These are phyloP conservation scores for Callinectes sapidus DNA, from an alignment of 2,888 invertebrate genomes.

Conservation along the genomic window DNA sequence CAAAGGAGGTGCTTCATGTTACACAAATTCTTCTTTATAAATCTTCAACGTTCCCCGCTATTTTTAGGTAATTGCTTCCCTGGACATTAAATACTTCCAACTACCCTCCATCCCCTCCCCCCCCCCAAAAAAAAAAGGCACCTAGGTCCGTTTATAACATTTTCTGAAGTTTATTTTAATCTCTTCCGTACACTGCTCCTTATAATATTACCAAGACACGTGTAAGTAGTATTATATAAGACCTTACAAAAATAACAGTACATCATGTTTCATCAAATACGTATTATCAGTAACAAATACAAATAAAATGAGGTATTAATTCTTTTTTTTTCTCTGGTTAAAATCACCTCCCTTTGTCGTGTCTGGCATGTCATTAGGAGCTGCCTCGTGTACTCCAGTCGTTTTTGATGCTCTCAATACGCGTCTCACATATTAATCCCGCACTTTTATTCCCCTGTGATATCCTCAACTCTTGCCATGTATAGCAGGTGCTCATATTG, in stretches of 20 bases:
- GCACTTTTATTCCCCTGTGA: background rate
- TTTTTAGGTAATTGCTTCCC: too few relatives aligned
- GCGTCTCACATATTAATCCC: background rate
- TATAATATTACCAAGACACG: too few relatives aligned
- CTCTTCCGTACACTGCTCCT: too few relatives aligned
- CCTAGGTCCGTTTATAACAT: too few relatives aligned
- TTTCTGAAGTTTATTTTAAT: too few relatives aligned
- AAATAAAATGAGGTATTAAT: too few relatives aligned
- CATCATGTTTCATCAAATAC: too few relatives aligned
- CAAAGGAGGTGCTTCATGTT: background rate
- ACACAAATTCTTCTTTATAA: background rate
- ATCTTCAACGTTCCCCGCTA: background rate
- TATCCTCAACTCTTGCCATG: background rate
- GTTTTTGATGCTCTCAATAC: background rate
- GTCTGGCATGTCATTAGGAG: background rate
- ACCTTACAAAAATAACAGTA: too few relatives aligned
- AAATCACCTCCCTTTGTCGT: background rate
- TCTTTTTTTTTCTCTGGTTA: background rate
- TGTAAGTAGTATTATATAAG: too few relatives aligned
- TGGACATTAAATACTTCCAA: too few relatives aligned
- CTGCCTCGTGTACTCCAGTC: background rate
- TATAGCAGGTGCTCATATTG: background rate
- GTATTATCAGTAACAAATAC: too few relatives aligned
- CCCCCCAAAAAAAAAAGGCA: too few relatives aligned
- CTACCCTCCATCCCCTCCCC: background rate